Percentiles rank a stretch among this genome's conserved stretches.
Conservation (phyloP, 2,113 vertebrate genomes). For the Cinclus mexicanus region DNA sequence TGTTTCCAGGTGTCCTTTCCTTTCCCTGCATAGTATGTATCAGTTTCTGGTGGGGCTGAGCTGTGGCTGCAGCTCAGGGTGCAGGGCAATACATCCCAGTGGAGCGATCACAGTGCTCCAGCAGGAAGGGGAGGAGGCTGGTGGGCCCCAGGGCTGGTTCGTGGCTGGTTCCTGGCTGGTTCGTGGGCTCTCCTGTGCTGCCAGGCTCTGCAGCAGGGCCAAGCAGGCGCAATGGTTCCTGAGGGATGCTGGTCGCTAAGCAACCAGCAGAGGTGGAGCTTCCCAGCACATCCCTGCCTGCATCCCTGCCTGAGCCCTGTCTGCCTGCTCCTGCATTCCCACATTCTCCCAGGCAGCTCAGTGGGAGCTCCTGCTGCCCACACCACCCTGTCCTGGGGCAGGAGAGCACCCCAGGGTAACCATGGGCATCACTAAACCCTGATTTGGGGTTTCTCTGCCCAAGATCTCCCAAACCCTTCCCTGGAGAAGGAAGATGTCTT, state of each 20-base stretch:
- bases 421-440: not conserved
- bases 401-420: not conserved
- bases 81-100: rapidly evolving
- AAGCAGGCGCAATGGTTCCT: not conserved
- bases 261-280: conserved; percentile 52
- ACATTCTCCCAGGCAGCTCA: not conserved
- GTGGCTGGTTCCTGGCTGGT: not conserved
- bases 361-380: not conserved
- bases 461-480: not conserved
- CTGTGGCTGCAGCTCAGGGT: not conserved
- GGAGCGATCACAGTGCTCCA: not conserved
- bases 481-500: not conserved
- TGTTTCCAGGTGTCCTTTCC: not conserved
- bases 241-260: conserved; percentile 37
- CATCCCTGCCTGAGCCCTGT: not conserved
- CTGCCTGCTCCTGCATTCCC: not conserved
- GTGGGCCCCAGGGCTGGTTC: rapidly evolving
- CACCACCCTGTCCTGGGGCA: rapidly evolving
- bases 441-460: not conserved
- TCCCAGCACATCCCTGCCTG: not conserved
- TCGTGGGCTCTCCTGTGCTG: not conserved
- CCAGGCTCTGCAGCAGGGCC: not conserved
- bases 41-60: not conserved
- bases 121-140: not conserved
- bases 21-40: not conserved